Conservation (phyloP, 2,888 invertebrate genomes). For the Drosophila neutralis region DNA sequence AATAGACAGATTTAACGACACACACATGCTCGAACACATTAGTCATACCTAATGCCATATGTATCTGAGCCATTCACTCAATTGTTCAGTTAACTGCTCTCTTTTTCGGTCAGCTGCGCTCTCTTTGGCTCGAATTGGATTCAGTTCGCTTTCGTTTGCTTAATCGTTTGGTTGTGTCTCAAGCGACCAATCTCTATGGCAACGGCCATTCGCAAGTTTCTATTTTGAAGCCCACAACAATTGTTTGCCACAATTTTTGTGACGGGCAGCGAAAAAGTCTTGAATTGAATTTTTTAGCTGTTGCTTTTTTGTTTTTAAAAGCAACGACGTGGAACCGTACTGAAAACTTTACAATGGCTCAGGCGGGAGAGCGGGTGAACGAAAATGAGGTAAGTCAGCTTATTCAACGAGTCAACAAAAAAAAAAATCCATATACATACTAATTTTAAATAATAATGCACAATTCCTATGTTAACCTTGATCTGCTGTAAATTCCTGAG, state of each 20-base stretch:
- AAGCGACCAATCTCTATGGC: conserved; percentile 63
- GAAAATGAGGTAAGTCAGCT: conserved; percentile 76
- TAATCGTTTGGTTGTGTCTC: conserved; percentile 82
- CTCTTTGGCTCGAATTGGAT: conserved; percentile 35
- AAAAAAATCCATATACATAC: background rate
- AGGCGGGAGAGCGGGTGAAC: conserved; percentile 64
- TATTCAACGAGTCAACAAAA: background rate
- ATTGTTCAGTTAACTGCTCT: conserved; percentile 4
- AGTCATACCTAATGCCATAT: conserved; percentile 51
- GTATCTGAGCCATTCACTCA: conserved; percentile 11
- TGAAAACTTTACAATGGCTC: conserved; percentile 69
- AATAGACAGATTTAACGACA: conserved; percentile 30
- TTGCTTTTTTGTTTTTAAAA: conserved; percentile 16
- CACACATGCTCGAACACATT: conserved; percentile 33
- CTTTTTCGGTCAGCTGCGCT: conserved; percentile 21
- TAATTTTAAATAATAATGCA: background rate
- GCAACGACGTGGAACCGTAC: conserved; percentile 63
- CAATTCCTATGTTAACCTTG: conserved; percentile 28
- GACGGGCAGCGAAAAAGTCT: conserved; percentile 18
- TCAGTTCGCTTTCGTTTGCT: conserved; percentile 81
- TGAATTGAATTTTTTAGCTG: conserved; percentile 26
- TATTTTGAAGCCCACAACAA: conserved; percentile 25
- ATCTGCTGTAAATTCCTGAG: conserved; percentile 26
- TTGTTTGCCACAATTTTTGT: conserved; percentile 28
- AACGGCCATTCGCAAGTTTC: conserved; percentile 41